phyloP scores from a whole-genome alignment of 2,113 vertebrate genomes.

The Cavia aperea region DNA sequence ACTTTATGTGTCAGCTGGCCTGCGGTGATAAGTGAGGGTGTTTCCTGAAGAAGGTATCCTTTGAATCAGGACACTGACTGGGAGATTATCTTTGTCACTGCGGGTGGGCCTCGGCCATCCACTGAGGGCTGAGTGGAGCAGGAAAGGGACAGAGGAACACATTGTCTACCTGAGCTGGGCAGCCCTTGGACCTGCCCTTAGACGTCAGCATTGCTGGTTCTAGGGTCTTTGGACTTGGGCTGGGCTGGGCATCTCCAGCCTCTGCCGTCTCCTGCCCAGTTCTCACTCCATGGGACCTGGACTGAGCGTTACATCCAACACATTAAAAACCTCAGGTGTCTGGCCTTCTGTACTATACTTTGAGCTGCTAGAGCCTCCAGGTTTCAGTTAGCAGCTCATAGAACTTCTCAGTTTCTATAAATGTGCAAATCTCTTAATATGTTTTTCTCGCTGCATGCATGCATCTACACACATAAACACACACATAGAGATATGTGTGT shows the following conservation, averaged over 20 bases:
- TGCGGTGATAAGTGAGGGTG: background rate
- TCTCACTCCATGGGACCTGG: background rate
- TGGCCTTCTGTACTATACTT: background rate
- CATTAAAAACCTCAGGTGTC: background rate
- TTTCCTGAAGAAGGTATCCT: background rate
- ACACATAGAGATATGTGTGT: background rate
- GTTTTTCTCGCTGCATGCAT: background rate
- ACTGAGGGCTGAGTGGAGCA: too few species aligned
- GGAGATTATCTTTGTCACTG: background rate
- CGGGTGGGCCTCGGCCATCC: background rate
- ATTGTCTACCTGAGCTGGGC: background rate
- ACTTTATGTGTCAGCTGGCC: background rate
- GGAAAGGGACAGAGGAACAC: background rate
- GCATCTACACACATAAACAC: background rate
- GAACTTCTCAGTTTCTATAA: background rate
- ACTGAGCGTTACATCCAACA: too few species aligned
- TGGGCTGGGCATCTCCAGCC: background rate
- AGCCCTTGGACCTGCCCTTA: background rate
- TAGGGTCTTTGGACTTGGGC: background rate
- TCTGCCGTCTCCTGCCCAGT: background rate
- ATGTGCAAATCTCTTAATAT: background rate
- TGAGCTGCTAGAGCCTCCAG: background rate
- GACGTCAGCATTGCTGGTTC: background rate
- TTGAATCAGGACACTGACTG: background rate
- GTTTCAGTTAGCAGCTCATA: background rate